These are phyloP conservation scores for Odontomachus brunneus DNA, from an alignment of 1,140 invertebrate species.

Conservation along the genomic window DNA sequence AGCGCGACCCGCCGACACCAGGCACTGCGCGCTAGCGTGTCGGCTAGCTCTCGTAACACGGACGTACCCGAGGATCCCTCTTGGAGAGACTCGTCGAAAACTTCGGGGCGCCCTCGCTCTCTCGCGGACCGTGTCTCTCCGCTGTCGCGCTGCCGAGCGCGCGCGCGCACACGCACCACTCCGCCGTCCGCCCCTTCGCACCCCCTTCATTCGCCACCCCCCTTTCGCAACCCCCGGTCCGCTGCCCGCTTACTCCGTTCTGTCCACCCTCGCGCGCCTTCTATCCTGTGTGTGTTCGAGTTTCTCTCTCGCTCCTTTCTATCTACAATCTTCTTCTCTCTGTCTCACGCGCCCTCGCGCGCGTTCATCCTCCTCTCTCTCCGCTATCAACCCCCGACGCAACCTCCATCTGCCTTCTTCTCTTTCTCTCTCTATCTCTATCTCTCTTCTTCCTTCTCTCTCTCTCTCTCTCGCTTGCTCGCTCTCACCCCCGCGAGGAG, in stretches of 20 bases:
- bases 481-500: constrained; percentile 32
- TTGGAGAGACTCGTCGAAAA: constrained; percentile 66
- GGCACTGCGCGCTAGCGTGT: constrained; percentile 68
- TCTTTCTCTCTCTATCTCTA: neutral
- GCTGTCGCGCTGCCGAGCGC: constrained; percentile 51
- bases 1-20: constrained; percentile 67
- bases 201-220: constrained; percentile 27
- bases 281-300: neutral
- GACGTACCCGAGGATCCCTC: constrained; percentile 66
- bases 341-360: neutral
- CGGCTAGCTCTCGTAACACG: constrained; percentile 61
- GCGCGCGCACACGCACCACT: constrained; percentile 47
- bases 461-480: neutral
- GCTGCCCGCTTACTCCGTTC: constrained; percentile 27
- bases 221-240: neutral
- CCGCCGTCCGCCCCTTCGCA: constrained; percentile 29
- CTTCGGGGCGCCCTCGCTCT: constrained; percentile 67
- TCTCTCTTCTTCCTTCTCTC: neutral
- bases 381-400: too few relatives aligned
- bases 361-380: neutral
- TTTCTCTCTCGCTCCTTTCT: constrained; percentile 8
- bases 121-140: constrained; percentile 56
- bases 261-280: constrained; percentile 6
- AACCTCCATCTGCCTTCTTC: neutral
- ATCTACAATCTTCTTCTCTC: constrained; percentile 24